Conservation (phyloP, 2,797 vertebrate genomes). For the Gastrophryne carolinensis region DNA sequence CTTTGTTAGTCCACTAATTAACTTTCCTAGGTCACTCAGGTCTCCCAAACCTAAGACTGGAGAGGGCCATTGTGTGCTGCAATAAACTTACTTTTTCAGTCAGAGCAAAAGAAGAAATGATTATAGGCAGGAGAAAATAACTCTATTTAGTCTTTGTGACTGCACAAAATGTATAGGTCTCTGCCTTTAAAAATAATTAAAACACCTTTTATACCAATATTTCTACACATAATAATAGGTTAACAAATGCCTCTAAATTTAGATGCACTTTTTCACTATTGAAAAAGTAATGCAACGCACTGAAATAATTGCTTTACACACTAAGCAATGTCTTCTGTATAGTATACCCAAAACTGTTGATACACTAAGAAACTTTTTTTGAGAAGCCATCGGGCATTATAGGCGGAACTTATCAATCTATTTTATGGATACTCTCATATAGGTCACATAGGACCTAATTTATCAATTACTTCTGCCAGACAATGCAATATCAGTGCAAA, state of each 20-base stretch:
- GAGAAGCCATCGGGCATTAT: no score
- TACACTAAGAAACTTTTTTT: no score
- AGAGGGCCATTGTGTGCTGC: constrained; percentile 98
- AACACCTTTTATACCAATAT: constrained; percentile 80
- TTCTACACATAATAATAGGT: constrained; percentile 77
- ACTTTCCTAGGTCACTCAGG: constrained; percentile 99
- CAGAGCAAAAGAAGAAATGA: constrained; percentile 95
- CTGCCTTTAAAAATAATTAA: constrained; percentile 82
- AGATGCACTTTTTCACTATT: constrained; percentile 63
- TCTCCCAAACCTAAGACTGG: constrained; percentile 99
- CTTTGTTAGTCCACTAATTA: constrained; percentile 99
- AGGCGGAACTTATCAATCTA: no score
- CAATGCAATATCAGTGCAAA: no score
- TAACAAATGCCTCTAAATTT: constrained; percentile 73
- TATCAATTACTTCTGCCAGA: no score
- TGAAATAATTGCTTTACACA: no score
- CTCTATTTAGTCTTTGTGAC: constrained; percentile 97
- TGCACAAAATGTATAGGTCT: constrained; percentile 90
- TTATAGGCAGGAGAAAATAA: constrained; percentile 98
- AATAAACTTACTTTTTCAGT: constrained; percentile 99
- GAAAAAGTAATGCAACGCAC: no score
- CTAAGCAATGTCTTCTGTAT: no score
- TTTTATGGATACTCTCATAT: no score
- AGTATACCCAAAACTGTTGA: no score
- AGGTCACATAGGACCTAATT: no score